phyloP scores from a whole-genome alignment of 2,888 invertebrate genomes.

The Pardosa pseudoannulata region DNA sequence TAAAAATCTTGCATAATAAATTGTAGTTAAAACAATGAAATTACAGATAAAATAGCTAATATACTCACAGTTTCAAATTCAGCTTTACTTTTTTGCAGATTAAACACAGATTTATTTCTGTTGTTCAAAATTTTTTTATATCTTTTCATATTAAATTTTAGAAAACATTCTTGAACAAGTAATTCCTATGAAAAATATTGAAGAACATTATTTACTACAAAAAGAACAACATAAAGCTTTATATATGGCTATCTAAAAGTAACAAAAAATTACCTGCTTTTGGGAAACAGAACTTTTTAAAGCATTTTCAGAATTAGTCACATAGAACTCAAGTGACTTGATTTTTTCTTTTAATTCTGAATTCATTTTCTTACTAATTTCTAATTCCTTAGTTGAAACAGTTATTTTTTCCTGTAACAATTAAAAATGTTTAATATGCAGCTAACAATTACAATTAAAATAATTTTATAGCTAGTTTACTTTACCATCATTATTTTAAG shows the following conservation, averaged over 20 bases:
- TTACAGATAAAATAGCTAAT: too few relatives aligned
- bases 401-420: constrained; percentile 51
- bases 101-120: constrained; percentile 48
- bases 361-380: constrained; percentile 35
- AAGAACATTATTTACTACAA: neutral
- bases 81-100: constrained; percentile 37
- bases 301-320: constrained; percentile 45
- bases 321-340: constrained; percentile 47
- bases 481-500: constrained; percentile 58
- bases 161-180: constrained; percentile 57
- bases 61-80: constrained; percentile 57
- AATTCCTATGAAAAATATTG: constrained; percentile 40
- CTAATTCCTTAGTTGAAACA: constrained; percentile 30
- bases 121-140: constrained; percentile 40
- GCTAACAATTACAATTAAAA: neutral
- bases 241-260: too few relatives aligned
- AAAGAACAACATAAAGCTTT: too few relatives aligned
- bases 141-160: constrained; percentile 61
- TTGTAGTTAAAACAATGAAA: too few relatives aligned
- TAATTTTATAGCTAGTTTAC: neutral
- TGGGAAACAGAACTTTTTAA: constrained; percentile 43
- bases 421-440: neutral
- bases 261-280: constrained; percentile 39
- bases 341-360: constrained; percentile 46
- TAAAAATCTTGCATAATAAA: too few relatives aligned